These are phyloP conservation scores for Oryzias dopingdopingensis DNA, from an alignment of 2,797 vertebrate genomes.

Conservation along the genomic window DNA sequence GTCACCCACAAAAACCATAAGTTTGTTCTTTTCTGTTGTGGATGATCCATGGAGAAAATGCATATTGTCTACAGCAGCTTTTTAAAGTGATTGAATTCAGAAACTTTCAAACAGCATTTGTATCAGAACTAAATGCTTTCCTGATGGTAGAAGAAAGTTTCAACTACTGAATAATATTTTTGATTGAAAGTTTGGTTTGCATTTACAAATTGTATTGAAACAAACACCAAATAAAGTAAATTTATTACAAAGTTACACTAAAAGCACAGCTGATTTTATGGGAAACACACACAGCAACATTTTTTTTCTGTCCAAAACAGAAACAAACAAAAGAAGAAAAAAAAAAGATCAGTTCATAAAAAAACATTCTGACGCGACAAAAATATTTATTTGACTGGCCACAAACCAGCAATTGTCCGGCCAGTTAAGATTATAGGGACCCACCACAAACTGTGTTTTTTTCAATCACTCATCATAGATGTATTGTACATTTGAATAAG, in stretches of 20 bases:
- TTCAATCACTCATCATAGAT: not conserved
- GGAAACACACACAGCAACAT: not conserved
- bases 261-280: not conserved
- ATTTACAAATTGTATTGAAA: too few relatives aligned
- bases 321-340: not conserved
- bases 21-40: constrained; percentile 7
- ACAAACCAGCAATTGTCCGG: constrained; percentile 48
- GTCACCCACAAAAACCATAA: constrained; percentile 9
- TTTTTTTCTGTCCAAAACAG: not conserved
- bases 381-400: constrained; percentile 24
- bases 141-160: too few relatives aligned
- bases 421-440: constrained; percentile 28
- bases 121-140: too few relatives aligned
- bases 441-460: constrained; percentile 52
- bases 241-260: not conserved
- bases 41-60: too few relatives aligned
- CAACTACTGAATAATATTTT: too few relatives aligned
- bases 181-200: too few relatives aligned
- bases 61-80: too few relatives aligned
- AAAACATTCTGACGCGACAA: constrained; percentile 44
- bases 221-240: not conserved
- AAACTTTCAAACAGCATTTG: too few relatives aligned
- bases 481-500: too few relatives aligned
- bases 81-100: too few relatives aligned
- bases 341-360: constrained; percentile 3